Base-by-base conservation (phyloP, 2,888 invertebrate genomes). In the Drosophila cognata region DNA sequence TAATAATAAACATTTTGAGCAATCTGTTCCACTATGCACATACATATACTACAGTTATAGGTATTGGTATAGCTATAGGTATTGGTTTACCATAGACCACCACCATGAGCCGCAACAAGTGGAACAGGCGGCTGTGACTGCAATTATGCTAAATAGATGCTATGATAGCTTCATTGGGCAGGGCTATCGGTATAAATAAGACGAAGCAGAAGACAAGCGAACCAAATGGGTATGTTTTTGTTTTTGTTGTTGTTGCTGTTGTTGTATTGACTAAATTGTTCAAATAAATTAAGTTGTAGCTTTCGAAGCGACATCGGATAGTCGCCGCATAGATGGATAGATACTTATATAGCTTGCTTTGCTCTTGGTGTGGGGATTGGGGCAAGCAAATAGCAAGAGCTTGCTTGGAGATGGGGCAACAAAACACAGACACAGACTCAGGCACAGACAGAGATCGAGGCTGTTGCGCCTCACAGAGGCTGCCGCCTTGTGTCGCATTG, bases 211-310 rank as follows among this genome's bases (percentile, higher is more conserved):
- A 76, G 74, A 76, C 74, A 88, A 67, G 72, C 58, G 71, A 80
- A 69, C 56, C 71, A 79, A 80, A 79, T 79, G 73, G 76, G 56
- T 69, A 68, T 79, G 78, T 68, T 71, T 76, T 66, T 74, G 65
- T 65, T 66, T 55, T 66, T 78, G 75, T 72, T 79, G 50, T 43
- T 41, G 43, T 43, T 43, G 43, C 13, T 46, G 46, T 46, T 46
- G 31, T 41, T 57, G 79, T 87, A 80, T 88, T 87, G 75, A 82
- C 89, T 84, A 90, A 89, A 90, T 89, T 90, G 90, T 88, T 81
- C 83, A 88, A 90, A 89, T 90, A 86, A 88, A 87, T 87, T 87
- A 87, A 89, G 87, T 84, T 87, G 87, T 89, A 84, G 87, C 89
- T 87, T 87, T 87, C 87, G 79, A 87, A 88, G 69, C 77, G 69